Evolutionary conservation across 2,113 vertebrate species (phyloP).

Genomic region (Mesitornis unicolor): DNA sequence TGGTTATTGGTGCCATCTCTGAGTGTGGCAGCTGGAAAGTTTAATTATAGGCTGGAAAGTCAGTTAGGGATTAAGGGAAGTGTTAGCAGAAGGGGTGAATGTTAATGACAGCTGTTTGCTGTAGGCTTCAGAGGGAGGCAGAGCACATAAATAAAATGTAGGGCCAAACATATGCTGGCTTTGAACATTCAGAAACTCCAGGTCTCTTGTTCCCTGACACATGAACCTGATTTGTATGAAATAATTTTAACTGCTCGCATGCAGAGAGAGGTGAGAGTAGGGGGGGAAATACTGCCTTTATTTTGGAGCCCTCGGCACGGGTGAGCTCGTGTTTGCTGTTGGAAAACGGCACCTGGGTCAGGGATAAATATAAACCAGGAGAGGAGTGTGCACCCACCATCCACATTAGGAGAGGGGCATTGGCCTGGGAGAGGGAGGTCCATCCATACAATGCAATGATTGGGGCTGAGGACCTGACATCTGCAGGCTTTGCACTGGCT

Average conservation of each 20-base stretch:
- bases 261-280: background rate
- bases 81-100: constrained; percentile 64
- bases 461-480: background rate
- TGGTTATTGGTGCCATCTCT: constrained; percentile 11
- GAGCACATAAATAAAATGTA: constrained; percentile 25
- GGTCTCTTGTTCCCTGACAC: background rate
- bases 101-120: constrained; percentile 75
- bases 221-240: background rate
- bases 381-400: background rate
- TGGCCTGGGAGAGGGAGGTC: background rate
- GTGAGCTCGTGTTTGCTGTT: background rate
- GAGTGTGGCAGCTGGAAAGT: constrained; percentile 71
- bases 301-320: background rate
- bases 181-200: background rate
- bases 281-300: background rate
- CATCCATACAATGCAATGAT: background rate
- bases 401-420: background rate
- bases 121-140: constrained; percentile 43
- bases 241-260: background rate
- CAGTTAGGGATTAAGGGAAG: constrained; percentile 71
- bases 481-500: background rate
- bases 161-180: background rate
- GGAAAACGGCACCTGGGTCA: background rate
- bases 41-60: constrained; percentile 78
- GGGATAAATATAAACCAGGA: background rate